Evolutionary conservation across 2,113 vertebrate species (phyloP), one percentile per base, ranked within the genome.

Genomic region (Thalassarche chlororhynchos): DNA sequence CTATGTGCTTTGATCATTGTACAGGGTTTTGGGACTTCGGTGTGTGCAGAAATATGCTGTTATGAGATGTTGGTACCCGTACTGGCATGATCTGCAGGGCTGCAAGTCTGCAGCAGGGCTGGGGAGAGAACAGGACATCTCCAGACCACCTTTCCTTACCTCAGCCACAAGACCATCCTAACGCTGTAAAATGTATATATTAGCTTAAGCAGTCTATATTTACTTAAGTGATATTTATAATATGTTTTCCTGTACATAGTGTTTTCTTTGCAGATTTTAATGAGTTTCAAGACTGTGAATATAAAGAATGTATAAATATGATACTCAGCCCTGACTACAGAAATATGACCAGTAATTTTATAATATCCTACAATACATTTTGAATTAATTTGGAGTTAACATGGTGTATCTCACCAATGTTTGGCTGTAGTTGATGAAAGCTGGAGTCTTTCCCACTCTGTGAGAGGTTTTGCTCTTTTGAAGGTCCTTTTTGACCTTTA

Each of bases 1-100:
- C 8, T 14, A 0, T 28, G 31, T 36, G 12, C 29, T 82, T 78
- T 60, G 29, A 25, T 40, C 29, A 9, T 11, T 64, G 15, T 6
- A 13, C 1, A 5, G 34, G 31, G 29, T n/a, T 58, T 68, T 0
- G 1, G 6, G 28, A 10, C 28, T 47, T 19, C 36, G 28, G 8
- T 3, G 14, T 12, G 13, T 14, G 23, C 20, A 17, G 14, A 61
- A 88, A 84, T 49, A 16, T 62, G 17, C 57, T 47, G 6, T 46
- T 78, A 14, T 0, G 1, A 52, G 23, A 21, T 3, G 2, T 8
- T 52, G 8, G 12, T 55, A 42, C 31, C 11, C 2, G 1, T 31
- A 12, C 3, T 21, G n/a, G 19, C 13, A 34, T 4, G 17, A 42
- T 17, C 25, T 44, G 21, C 8, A 74, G 21, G 19, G 18, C 23